Base-by-base conservation (phyloP, 2,888 invertebrate species). In the Lysandra coridon region DNA sequence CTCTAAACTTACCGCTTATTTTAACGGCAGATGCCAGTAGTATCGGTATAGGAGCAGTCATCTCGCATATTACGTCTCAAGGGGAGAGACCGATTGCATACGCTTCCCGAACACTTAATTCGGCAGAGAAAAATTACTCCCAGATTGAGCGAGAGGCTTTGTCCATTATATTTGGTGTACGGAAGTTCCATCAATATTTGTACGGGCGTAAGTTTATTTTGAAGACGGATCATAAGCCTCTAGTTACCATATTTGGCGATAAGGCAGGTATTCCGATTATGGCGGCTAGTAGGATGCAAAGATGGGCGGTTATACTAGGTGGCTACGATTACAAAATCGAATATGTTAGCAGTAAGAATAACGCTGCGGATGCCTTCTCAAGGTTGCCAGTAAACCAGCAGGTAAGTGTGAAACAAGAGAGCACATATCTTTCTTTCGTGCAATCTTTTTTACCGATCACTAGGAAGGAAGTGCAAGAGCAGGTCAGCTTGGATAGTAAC, bases 171-270 rank as follows among this genome's bases (percentile, higher is more conserved):
- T 33, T 33, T 33, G 33, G 33, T 33, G 33, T 33, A 33, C 33
- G 33, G 33, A 33, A 33, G 2, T 33, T 81, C 37, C 85, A 85
- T 75, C 83, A 84, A 30, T 84, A 83, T 64, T 76, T 83, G 33
- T 84, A 78, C 57, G 82, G 81, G 7, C 69, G 80, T n/a, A 73
- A 75, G 14, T 84, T 84, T 37, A 84, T 82, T 1, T 80, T 91
- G 7, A 40, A 86, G 12, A 91, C 90, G 0, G 91, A 91, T 81
- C 88, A 90, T 80, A 86, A 90, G 80, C 91, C 92, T 0, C 81
- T 94, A 3, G 82, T 83, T 5, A 82, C 84, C 12, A 87, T 92
- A 64, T 88, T 91, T 73, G 84, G 84, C 0, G 79, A 79, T 4
- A 85, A 84, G 83, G 80, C 82, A 44, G 85, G 83, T 33, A 87